Evolutionary conservation across 1,140 invertebrate species (phyloP), one percentile per base, ranked within the genome.

Genomic region (Teleogryllus occipitalis): DNA sequence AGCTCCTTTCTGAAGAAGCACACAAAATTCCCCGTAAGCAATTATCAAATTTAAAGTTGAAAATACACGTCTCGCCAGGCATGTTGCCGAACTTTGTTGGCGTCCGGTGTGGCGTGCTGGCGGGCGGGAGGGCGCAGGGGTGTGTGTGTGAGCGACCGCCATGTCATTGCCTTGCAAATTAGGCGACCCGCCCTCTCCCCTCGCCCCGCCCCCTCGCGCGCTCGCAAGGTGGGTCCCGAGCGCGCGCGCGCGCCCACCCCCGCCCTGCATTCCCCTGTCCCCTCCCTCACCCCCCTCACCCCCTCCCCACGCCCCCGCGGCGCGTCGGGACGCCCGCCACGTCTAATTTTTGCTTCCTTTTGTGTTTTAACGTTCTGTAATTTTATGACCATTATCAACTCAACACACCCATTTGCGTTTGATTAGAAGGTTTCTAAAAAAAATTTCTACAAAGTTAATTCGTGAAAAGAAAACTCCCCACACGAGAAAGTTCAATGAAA

Each of bases 141-240:
- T 39, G 27, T 39, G 27, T 39, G 27, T 39, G 27, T 39, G 27
- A 39, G 27, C 27, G 27, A 39, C 27, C 27, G 27, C 27, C 18
- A 65, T 65, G 54, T 65, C 54, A 65, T 65, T 65, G 54, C 54
- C 54, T 65, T 65, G 54, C 54, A 65, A 65, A 65, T 65, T 65
- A 65, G 54, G 54, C 54, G 18, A 65, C 54, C 54, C 54, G 10
- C 54, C 54, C 27, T 39, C 27, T 2, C 27, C 27, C 27, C 27
- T 39, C 27, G 27, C 5, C 27, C 27, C 27, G 27, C 1, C 27
- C 27, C 27, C 27, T 5, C 27, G 27, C 27, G 27, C 27, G 27
- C 27, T 1, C 54, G 54, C 54, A 65, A 65, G 54, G 54, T 65
- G 54, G 10, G 54, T 18, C 7, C 54, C 54, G 54, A 65, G 27